Evolutionary conservation across 2,888 invertebrate species (phyloP).

Genomic region (Enoplolaimus lenunculus): DNA sequence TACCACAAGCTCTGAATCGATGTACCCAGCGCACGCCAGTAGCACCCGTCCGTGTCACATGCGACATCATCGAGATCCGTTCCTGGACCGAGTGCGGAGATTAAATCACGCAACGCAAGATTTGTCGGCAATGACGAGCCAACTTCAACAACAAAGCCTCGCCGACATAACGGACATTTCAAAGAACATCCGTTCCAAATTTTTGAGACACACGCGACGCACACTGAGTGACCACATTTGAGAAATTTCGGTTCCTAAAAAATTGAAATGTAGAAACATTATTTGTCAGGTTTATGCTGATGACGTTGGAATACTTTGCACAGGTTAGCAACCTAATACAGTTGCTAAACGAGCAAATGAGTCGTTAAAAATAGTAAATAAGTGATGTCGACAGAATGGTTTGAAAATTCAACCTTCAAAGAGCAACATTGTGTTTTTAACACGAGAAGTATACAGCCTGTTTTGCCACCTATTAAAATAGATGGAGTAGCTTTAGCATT

Average conservation of each 20-base stretch:
- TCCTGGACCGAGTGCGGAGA: not conserved
- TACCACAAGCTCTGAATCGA: not conserved
- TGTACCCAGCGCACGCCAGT: not conserved
- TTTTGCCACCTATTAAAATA: not conserved
- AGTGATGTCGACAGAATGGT: not conserved
- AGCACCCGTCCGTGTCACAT: not conserved
- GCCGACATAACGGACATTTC: slow-evolving; percentile 10
- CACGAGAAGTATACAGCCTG: not conserved
- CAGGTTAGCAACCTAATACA: not conserved
- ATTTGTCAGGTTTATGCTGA: not conserved
- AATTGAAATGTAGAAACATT: not conserved
- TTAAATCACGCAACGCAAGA: not conserved
- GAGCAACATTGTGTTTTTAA: not conserved
- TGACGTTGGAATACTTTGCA: not conserved
- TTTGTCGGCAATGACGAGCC: not conserved
- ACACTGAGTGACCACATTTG: slow-evolving; percentile 2
- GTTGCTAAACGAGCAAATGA: not conserved
- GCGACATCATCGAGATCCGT: not conserved
- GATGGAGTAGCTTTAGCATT: not conserved
- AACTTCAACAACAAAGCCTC: not conserved
- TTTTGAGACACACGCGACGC: not conserved
- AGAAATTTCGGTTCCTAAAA: slow-evolving; percentile 5
- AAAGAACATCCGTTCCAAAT: slow-evolving; percentile 1
- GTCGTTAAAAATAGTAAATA: not conserved
- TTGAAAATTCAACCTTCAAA: not conserved